Evolutionary conservation across 1,140 invertebrate species (phyloP).

Genomic region (Maniola jurtina): DNA sequence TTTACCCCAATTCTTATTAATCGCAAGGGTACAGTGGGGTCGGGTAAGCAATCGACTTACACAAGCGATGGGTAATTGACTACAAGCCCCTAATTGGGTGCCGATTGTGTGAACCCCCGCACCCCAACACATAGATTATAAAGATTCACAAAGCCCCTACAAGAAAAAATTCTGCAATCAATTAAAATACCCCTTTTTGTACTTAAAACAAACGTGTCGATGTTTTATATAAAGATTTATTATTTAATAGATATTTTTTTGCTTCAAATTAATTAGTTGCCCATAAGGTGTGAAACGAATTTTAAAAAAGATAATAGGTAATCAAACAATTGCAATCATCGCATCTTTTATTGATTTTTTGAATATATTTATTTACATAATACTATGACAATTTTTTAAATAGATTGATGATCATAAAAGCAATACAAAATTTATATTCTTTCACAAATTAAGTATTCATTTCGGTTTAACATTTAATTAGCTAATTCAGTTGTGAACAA

Average conservation of each 20-base stretch:
- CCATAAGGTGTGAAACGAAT: too few species aligned
- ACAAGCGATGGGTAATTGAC: conserved; percentile 43
- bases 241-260: background rate
- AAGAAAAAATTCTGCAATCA: conserved; percentile 13
- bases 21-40: conserved; percentile 13
- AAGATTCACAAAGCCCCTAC: conserved; percentile 21
- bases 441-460: too few species aligned
- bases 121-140: conserved; percentile 30
- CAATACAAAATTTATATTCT: too few species aligned
- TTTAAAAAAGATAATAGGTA: too few species aligned
- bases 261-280: too few species aligned
- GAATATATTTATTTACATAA: too few species aligned
- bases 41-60: conserved; percentile 29
- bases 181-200: conserved; percentile 30
- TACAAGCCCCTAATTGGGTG: conserved; percentile 46
- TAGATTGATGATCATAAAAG: too few species aligned
- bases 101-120: conserved; percentile 37
- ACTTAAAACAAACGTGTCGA: conserved; percentile 37
- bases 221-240: conserved; percentile 5
- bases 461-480: too few species aligned
- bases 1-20: conserved; percentile 9
- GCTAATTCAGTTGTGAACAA: too few species aligned
- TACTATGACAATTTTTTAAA: too few species aligned
- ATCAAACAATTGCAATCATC: too few species aligned
- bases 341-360: too few species aligned